Base-by-base conservation (phyloP, 2,113 vertebrate genomes). In the Ochotona curzoniae region DNA sequence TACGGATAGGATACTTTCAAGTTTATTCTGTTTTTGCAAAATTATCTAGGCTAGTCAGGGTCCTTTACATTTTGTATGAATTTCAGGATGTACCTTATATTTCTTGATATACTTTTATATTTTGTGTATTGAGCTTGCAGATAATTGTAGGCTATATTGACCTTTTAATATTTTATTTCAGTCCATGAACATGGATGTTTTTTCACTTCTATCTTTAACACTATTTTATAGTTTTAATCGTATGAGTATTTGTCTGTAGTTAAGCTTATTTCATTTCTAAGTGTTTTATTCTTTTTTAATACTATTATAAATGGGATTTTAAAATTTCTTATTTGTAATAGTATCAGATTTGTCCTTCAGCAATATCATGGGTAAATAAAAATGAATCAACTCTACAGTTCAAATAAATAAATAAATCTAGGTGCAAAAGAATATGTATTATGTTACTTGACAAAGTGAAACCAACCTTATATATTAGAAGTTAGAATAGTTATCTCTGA, bases 11-110 rank as follows among this genome's bases (percentile, higher is more conserved):
- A 67, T 76, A 76, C 14, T 12, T 26, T 11, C 63, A 57, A 69
- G 23, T 61, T 78, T 84, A 30, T 78, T 63, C 70, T 84, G 83
- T n/a, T 66, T 85, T 92, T 78, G 38, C 51, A 80, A 71, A 66
- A 63, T 30, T 49, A 10, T 71, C 78, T 60, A 67, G 71, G 49
- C 13, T 75, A 28, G 20, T 66, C 17, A 23, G 6, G 5, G n/a
- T 69, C 21, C n/a, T 38, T 74, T 57, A 76, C 25, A 69, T 60
- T 28, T 8, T 8, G 7, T 21, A 60, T 78, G 15, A 69, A 12
- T 60, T 84, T 78, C 83, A 67, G 61, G 20, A 38, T 76, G 21
- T 14, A 8, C 67, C 47, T 91, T 69, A 54, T 54, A 12, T 25
- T 57, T 38, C 44, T 69, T 15, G 2, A 17, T 20, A 80, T 25